Evolutionary conservation across 2,888 invertebrate species (phyloP).

Genomic region (Machimus rusticus): DNA sequence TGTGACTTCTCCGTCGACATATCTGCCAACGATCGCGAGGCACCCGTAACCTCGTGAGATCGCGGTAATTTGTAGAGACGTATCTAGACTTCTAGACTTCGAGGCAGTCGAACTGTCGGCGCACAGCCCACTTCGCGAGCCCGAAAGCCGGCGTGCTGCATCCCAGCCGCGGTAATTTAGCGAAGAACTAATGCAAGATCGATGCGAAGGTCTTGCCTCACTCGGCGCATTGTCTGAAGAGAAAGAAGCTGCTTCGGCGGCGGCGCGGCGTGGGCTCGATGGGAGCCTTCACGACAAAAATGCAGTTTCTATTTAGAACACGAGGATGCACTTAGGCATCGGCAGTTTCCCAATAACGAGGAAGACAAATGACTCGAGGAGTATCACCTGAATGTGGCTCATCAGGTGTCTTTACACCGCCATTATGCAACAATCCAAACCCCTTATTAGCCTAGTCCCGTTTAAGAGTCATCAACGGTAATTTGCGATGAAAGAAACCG

Average conservation of each 20-base stretch:
- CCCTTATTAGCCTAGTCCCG: constrained; percentile 11
- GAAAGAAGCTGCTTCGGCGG: background rate
- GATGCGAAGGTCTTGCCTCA: constrained; percentile 25
- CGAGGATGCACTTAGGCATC: constrained; percentile 29
- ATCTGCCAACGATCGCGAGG: background rate
- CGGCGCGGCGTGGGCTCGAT: background rate
- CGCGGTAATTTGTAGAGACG: background rate
- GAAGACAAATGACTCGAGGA: constrained; percentile 27
- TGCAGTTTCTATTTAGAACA: constrained; percentile 18
- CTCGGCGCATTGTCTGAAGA: background rate
- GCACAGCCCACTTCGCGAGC: background rate
- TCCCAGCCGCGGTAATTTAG: constrained; percentile 5
- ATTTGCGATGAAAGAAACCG: constrained; percentile 33
- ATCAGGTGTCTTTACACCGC: constrained; percentile 13
- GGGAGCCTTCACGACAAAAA: background rate
- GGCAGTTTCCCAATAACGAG: background rate
- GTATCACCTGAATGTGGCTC: constrained; percentile 18
- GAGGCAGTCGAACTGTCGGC: background rate
- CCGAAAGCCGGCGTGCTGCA: background rate
- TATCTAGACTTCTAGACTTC: constrained; percentile 23
- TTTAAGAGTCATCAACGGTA: constrained; percentile 4
- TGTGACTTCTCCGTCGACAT: background rate
- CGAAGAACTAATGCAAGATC: constrained; percentile 20
- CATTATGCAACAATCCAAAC: constrained; percentile 7
- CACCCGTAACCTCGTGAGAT: background rate